Evolutionary conservation across 2,888 invertebrate species (phyloP), one percentile per base, ranked within the genome.

Genomic region (Ctena decussata): DNA sequence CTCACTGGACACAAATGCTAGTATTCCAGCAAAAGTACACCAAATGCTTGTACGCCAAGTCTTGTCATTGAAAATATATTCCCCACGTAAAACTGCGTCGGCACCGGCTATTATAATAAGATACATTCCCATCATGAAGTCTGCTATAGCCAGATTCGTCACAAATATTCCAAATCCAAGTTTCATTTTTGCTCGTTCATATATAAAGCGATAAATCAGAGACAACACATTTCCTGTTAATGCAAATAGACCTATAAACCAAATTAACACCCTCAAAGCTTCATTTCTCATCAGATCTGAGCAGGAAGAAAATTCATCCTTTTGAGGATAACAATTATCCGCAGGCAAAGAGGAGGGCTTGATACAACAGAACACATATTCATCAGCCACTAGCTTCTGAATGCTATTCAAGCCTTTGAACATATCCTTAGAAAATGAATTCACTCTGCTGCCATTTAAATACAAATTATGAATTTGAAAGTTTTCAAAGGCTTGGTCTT

Each of bases 1-100:
- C 94, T 97, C 97, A 82, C 97, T 97, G 81, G 97, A 97, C 30
- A 90, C 18, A 0, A 90, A 89, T 0, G 91, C 77, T 24, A 92
- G 39, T 32, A 85, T 78, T 0, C 92, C 92, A 0, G 91, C 85
- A 15, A 91, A 24, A 35, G 84, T 75, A 69, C 92, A 92, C 53
- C 70, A 70, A 3, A 41, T 18, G 39, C 92, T 87, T 24, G 73
- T 69, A 44, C 87, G 82, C 92, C 92, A 92, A 0, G 72, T 2
- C 0, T 70, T 35, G 32, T 91, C n/a, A n/a, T n/a, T n/a, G n/a
- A n/a, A n/a, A n/a, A n/a, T n/a, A n/a, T n/a, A n/a, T n/a, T n/a
- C n/a, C 91, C 60, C 60, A 57, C 60, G 60, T 6, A 93, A 93
- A 5, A 37, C 18, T 0, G 78, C 44, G 77, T 93, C 93, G 0